Base-by-base conservation (phyloP, 2,888 invertebrate species). In the Pristionchus japonicus region DNA sequence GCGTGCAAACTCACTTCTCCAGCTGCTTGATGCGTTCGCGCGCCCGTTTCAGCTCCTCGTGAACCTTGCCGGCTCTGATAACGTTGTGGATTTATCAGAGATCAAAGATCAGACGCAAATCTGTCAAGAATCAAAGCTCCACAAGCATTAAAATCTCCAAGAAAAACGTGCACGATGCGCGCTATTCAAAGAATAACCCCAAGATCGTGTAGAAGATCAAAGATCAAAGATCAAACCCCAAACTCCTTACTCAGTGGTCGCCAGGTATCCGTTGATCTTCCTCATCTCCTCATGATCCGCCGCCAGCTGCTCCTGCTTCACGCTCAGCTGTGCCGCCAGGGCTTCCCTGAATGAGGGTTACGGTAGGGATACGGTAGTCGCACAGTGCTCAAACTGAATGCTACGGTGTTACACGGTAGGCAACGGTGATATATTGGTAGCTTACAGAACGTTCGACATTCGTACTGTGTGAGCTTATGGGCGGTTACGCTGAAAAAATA, bases 251-350 rank as follows among this genome's bases (percentile, higher is more conserved):
- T 34, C 70, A 27, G 70, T 70, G 1, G 70, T 70, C 20, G 70
- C 70, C 6, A 70, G 70, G 37, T 34, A 70, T 70, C 70, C 70
- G 70, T 70, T 70, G 37, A 70, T 70, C 70, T 70, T 70, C 37
- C 70, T 70, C 70, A 70, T 34, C 70, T 70, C 70, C 34, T 70
- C 37, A 20, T 70, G 70, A 3, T 70, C 70, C 3, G 37, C 37
- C 37, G 20, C 11, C 37, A 70, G 70, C 20, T 70, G 15, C 70
- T 31, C 70, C 20, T 70, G 70, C 37, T 15, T 15, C 37, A 37
- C 37, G 1, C 20, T 70, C 11, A 9, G 7, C 15, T 70, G 31
- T 7, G 70, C 70, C 20, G 37, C 37, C 37, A 31, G 37, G 1
- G 70, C 34, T 9, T 37, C 23, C 13, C 70, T 70, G 37, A 20